phyloP scores from a whole-genome alignment of 2,888 invertebrate species.

The Sericinus montela region DNA sequence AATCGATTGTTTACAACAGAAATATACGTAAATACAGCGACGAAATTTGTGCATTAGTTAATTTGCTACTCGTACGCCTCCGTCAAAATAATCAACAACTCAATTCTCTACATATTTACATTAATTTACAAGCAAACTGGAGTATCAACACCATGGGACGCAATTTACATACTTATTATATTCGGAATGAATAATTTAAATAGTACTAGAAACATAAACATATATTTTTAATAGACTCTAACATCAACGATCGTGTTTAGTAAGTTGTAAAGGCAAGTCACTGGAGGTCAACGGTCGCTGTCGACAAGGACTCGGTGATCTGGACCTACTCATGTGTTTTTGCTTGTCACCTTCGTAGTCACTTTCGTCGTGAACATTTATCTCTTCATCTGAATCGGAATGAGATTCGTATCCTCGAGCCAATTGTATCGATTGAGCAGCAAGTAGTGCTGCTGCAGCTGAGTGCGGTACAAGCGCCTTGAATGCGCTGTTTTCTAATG shows the following conservation, averaged over 20 bases:
- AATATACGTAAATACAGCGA: constrained; percentile 26
- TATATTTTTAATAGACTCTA: constrained; percentile 41
- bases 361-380: constrained; percentile 90
- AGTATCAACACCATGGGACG: constrained; percentile 56
- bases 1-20: constrained; percentile 16
- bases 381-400: constrained; percentile 87
- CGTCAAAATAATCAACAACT: constrained; percentile 56
- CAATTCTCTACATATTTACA: constrained; percentile 66
- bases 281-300: constrained; percentile 42
- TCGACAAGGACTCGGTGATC: constrained; percentile 68
- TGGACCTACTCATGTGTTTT: constrained; percentile 59
- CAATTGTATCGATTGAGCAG: constrained; percentile 69
- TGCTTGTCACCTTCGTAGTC: constrained; percentile 80
- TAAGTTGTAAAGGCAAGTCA: constrained; percentile 84
- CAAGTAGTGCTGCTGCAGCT: constrained; percentile 79
- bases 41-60: constrained; percentile 58
- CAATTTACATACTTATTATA: constrained; percentile 55
- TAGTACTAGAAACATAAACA: constrained; percentile 54
- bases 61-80: constrained; percentile 45
- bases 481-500: constrained; percentile 90
- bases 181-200: constrained; percentile 53
- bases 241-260: constrained; percentile 84
- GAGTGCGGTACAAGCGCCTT: constrained; percentile 86
- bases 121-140: constrained; percentile 60
- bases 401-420: constrained; percentile 72